Evolutionary conservation across 2,113 vertebrate genomes (phyloP), one percentile per base, ranked within the genome.

Genomic region (Proterorhinus semilunaris): DNA sequence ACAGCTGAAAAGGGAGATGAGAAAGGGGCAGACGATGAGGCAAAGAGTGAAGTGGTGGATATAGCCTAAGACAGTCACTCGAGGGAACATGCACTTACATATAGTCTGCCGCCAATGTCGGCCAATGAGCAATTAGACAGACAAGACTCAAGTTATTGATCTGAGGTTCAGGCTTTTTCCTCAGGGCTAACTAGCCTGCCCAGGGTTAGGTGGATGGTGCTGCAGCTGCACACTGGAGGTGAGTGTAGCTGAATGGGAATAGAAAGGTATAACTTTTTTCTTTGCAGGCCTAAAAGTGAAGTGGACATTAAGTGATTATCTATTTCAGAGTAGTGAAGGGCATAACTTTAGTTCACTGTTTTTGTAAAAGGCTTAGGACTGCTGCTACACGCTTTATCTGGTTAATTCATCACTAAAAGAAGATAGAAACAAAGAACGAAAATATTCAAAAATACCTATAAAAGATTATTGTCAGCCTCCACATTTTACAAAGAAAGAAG

Each of bases 51-150:
- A 76, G 84, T 79, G 78, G 78, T 82, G 72, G 76, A 86, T 84
- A 77, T 59, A 72, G 81, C 79, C 43, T 63, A 80, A 89, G 84
- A 77, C 82, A 65, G 83, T 90, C 87, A 87, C 83, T 84, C 79
- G 43, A 72, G 85, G 86, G 84, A 88, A 83, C 79, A 74, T 90
- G 82, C 87, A 90, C 89, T 89, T 88, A 87, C 84, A 91, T 88
- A 86, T 83, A 87, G 81, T 78, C 79, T 79, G 81, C 92, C 78
- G 78, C 76, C 90, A 93, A 88, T 93, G 91, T 92, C 91, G 92
- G 82, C 91, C 93, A 94, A 94, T 92, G 90, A 94, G 91, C 93
- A 94, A 95, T 95, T 95, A 94, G 90, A 88, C 85, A 92, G 92
- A 93, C 92, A 93, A 92, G 91, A 90, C 86, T 91, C 72, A 90